Evolutionary conservation across 2,113 vertebrate species (phyloP).

Genomic region (Scomber colias): DNA sequence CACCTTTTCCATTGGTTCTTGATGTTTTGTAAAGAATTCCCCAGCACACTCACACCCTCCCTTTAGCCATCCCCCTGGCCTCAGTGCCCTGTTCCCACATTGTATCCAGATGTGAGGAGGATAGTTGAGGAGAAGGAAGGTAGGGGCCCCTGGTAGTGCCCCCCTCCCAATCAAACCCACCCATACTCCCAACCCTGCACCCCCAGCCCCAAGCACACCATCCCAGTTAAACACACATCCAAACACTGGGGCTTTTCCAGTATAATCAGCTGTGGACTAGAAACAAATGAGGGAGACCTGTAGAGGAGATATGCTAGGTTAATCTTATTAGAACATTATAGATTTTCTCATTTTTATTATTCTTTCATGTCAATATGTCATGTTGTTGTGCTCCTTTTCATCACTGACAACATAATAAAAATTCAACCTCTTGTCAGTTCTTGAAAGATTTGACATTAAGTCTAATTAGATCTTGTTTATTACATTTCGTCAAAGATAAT

Average conservation of each 20-base stretch:
- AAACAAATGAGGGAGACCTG: conserved; percentile 1
- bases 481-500: no score
- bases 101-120: conserved; percentile 83
- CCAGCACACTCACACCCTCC: conserved; percentile 66
- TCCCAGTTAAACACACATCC: conserved; percentile 28
- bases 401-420: no score
- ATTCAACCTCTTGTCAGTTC: no score
- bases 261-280: not conserved
- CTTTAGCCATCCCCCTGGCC: conserved; percentile 64
- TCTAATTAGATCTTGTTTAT: no score
- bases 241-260: conserved; percentile 6
- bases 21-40: conserved; percentile 77
- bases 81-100: conserved; percentile 71
- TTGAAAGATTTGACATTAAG: no score
- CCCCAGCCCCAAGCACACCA: conserved; percentile 12
- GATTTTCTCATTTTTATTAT: not conserved
- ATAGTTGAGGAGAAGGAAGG: conserved; percentile 62
- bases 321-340: not conserved
- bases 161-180: not conserved
- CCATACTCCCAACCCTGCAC: not conserved
- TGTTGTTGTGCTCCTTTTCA: not conserved
- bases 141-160: conserved; percentile 57
- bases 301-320: not conserved
- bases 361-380: not conserved
- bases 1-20: conserved; percentile 67